phyloP scores from a whole-genome alignment of 2,888 invertebrate species.

The Serrognathus titanus region DNA sequence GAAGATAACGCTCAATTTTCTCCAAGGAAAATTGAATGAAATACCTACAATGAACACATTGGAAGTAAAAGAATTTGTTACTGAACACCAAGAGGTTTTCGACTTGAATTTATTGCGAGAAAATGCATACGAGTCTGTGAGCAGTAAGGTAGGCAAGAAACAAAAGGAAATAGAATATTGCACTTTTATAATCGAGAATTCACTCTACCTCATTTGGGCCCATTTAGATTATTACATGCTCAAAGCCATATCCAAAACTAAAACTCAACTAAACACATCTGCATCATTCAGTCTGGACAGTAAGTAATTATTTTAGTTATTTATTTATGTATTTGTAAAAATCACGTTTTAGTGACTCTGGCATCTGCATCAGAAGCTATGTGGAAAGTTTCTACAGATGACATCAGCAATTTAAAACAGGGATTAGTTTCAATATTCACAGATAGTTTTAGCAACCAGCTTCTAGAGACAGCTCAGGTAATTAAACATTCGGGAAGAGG shows the following conservation, averaged over 20 bases:
- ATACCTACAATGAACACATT: constrained; percentile 54
- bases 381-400: constrained; percentile 59
- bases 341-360: constrained; percentile 41
- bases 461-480: constrained; percentile 66
- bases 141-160: constrained; percentile 55
- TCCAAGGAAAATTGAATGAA: constrained; percentile 50
- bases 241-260: constrained; percentile 54
- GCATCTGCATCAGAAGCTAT: constrained; percentile 51
- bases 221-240: constrained; percentile 71
- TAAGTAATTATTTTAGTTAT: constrained; percentile 28
- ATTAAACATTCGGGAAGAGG: constrained; percentile 9
- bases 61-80: constrained; percentile 56
- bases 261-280: constrained; percentile 30
- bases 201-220: constrained; percentile 73
- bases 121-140: constrained; percentile 50
- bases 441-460: constrained; percentile 72
- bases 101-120: constrained; percentile 39
- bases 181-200: constrained; percentile 66
- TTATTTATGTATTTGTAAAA: constrained; percentile 5
- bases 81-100: constrained; percentile 34
- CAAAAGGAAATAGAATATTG: constrained; percentile 60
- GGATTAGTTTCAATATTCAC: constrained; percentile 71
- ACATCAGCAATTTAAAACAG: constrained; percentile 66
- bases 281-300: constrained; percentile 33
- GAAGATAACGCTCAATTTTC: constrained; percentile 50